Base-by-base conservation (phyloP, 1,140 invertebrate species). In the Antheraea pernyi region DNA sequence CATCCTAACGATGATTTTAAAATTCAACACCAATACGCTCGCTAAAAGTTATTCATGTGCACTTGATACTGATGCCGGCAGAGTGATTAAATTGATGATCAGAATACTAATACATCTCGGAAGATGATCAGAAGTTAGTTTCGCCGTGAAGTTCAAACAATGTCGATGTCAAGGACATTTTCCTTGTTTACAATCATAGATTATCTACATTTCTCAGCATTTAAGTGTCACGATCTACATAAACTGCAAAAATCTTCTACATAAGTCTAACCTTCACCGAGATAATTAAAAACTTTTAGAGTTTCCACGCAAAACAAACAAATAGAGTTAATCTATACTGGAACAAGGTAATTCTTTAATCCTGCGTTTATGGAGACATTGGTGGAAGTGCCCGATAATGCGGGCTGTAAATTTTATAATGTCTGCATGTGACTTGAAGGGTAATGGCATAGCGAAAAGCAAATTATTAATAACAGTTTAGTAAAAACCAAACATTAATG, bases 131-230 rank as follows among this genome's bases (percentile, higher is more conserved):
- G 30, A 65, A 65, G 63, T 42, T 22, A 53, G 22, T 16, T n/a
- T 39, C 59, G 39, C 13, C 18, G 65, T 6, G 10, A 58, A 39
- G 19, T 39, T 53, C 65, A 19, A 18, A 37, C 53, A 67, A 59
- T 67, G 65, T 67, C 19, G 65, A 67, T 16, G 65, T 67, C 53
- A 67, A 59, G 65, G 65, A n/a, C n/a, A 61, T 61, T 61, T 61
- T 36, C 46, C 13, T 53, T 53, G 46, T 53, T 53, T 13, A 42
- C 11, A 8, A 7, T 30, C 22, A 30, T 30, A 30, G 22, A 30
- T 30, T 30, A 30, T 30, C 22, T 30, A 30, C 22, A 30, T 30
- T 30, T 30, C 22, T 4, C 22, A 30, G 22, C 22, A 30, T 30
- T 30, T 30, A 30, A 30, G 1, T 30, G 22, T 30, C 22, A 30